A percentile compares a stretch with the other conserved stretches of the same genome.
These are phyloP conservation scores for Natrix natrix DNA, from an alignment of 2,797 vertebrate species.

Conservation along the genomic window DNA sequence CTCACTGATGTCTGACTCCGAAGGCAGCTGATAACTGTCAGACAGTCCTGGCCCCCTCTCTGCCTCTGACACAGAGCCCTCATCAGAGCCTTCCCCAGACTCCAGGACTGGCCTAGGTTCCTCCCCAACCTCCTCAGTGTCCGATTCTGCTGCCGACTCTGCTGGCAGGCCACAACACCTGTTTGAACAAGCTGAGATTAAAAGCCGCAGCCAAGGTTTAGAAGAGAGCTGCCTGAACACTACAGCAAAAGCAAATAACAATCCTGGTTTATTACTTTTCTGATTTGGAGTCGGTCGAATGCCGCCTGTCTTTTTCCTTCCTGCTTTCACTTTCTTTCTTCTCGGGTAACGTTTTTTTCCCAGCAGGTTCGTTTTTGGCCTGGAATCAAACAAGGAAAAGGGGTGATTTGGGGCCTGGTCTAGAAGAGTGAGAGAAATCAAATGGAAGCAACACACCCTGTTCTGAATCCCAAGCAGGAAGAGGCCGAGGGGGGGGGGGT, in stretches of 20 bases:
- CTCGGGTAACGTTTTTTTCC: conserved; percentile 84
- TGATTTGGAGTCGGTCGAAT: conserved; percentile 84
- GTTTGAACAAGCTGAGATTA: not conserved
- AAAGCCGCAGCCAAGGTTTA: not conserved
- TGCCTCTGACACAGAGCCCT: no score
- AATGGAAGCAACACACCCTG: not conserved
- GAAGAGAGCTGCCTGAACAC: not conserved
- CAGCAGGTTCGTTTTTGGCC: conserved; percentile 96
- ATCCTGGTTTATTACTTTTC: conserved; percentile 70
- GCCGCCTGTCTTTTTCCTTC: conserved; percentile 82
- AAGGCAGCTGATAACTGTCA: no score
- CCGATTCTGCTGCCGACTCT: no score
- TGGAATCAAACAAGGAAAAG: conserved; percentile 54
- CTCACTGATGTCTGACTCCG: no score
- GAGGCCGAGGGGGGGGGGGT: no score
- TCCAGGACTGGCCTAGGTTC: no score
- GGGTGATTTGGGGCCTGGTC: not conserved
- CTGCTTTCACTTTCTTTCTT: conserved; percentile 80
- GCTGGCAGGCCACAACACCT: no score
- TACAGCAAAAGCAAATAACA: not conserved
- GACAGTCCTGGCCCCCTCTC: no score
- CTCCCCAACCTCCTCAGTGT: no score
- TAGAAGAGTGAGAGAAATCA: not conserved
- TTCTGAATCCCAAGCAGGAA: not conserved
- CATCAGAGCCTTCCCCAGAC: no score